Conservation (phyloP, 2,113 vertebrate species). For the Pongo pygmaeus region DNA sequence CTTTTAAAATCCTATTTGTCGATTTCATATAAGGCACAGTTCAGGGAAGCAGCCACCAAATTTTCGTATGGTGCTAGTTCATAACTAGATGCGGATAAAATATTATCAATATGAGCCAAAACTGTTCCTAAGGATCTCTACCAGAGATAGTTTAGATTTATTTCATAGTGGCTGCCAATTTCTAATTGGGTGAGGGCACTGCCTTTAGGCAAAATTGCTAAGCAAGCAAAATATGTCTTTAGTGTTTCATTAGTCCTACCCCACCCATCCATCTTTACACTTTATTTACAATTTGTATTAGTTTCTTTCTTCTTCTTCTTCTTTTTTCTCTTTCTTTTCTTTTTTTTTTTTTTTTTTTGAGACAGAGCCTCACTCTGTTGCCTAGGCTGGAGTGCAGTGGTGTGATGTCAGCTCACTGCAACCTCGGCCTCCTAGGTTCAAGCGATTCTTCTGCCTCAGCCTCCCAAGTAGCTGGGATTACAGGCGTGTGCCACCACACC, state of each 20-base stretch:
- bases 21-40: not conserved
- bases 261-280: not conserved
- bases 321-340: not conserved
- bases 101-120: not conserved
- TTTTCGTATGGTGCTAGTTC: not conserved
- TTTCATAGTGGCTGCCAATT: not conserved
- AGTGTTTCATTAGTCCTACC: not conserved
- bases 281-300: constrained; percentile 11
- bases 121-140: not conserved
- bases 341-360: constrained; percentile 11
- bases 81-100: not conserved
- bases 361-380: too few species aligned
- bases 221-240: not conserved
- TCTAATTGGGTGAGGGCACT: constrained; percentile 3
- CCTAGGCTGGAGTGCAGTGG: too few species aligned
- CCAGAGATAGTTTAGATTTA: constrained; percentile 11
- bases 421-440: too few species aligned
- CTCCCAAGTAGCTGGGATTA: too few species aligned
- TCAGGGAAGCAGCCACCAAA: not conserved
- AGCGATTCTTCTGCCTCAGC: too few species aligned
- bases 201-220: not conserved
- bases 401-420: too few species aligned
- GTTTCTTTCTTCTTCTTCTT: not conserved
- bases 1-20: not conserved
- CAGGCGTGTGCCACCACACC: too few species aligned